phyloP scores from a whole-genome alignment of 2,113 vertebrate species.

The Hylia prasina region DNA sequence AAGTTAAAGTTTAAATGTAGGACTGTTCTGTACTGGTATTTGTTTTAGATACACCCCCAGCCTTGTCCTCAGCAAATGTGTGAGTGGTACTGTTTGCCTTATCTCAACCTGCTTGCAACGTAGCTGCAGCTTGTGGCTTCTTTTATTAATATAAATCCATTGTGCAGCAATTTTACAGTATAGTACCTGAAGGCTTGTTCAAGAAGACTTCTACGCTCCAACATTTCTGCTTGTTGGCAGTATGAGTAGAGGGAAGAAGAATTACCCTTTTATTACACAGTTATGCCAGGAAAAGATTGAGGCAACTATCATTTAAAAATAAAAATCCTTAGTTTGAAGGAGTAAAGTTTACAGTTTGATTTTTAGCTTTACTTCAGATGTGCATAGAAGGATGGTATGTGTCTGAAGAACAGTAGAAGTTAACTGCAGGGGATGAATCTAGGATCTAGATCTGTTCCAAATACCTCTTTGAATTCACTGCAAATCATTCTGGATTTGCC shows the following conservation, averaged over 20 bases:
- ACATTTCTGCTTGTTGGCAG: not conserved
- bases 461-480: not conserved
- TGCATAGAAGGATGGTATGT: not conserved
- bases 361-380: conserved; percentile 1
- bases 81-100: not conserved
- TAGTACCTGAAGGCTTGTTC: not conserved
- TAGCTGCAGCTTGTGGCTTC: not conserved
- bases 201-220: not conserved
- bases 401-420: not conserved
- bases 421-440: not conserved
- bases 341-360: not conserved
- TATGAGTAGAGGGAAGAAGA: not conserved
- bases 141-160: not conserved
- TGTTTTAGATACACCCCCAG: not conserved
- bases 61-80: not conserved
- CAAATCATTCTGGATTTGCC: not conserved
- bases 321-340: not conserved
- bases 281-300: not conserved
- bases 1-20: not conserved
- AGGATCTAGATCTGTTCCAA: not conserved
- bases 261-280: not conserved
- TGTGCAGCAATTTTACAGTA: not conserved
- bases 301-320: conserved; percentile 8
- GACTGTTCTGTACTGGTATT: not conserved
- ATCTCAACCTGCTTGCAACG: not conserved